These are phyloP conservation scores for Chromoteleia sp. DNA, from an alignment of 2,888 invertebrate species.

Conservation along the genomic window DNA sequence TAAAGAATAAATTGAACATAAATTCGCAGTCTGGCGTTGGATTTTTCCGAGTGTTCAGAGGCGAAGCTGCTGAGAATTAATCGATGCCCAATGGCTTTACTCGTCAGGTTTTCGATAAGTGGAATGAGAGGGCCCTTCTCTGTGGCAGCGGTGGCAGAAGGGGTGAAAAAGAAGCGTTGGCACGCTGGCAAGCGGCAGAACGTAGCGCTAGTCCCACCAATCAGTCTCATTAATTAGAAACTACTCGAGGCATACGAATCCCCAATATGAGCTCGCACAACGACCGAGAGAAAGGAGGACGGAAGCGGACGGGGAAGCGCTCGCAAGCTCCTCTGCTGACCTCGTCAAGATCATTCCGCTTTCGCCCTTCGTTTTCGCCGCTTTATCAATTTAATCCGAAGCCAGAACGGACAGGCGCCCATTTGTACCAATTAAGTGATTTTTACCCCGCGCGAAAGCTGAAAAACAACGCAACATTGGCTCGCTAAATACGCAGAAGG, in stretches of 20 bases:
- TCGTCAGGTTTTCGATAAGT: constrained; percentile 69
- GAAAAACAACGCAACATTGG: constrained; percentile 56
- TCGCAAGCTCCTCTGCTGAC: constrained; percentile 57
- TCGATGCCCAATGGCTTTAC: constrained; percentile 74
- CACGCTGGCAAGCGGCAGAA: constrained; percentile 67
- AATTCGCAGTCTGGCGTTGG: constrained; percentile 53
- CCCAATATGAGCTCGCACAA: constrained; percentile 64
- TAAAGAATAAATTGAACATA: constrained; percentile 68
- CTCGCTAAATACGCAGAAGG: constrained; percentile 44
- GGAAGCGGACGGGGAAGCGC: constrained; percentile 15
- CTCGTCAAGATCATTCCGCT: constrained; percentile 65
- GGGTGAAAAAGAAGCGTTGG: constrained; percentile 73
- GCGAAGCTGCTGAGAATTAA: constrained; percentile 71
- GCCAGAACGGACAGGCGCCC: constrained; percentile 55
- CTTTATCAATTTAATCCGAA: constrained; percentile 60
- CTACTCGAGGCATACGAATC: constrained; percentile 75
- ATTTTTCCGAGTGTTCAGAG: constrained; percentile 56
- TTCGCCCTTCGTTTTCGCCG: constrained; percentile 37
- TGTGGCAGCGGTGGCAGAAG: constrained; percentile 41
- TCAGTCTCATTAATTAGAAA: constrained; percentile 80
- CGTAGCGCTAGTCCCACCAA: constrained; percentile 73
- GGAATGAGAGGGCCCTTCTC: constrained; percentile 60
- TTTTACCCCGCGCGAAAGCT: constrained; percentile 21
- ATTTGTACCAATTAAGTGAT: constrained; percentile 61
- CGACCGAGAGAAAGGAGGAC: constrained; percentile 12